These are phyloP conservation scores for Mystacornis crossleyi DNA, from an alignment of 2,113 vertebrate species.

Conservation along the genomic window DNA sequence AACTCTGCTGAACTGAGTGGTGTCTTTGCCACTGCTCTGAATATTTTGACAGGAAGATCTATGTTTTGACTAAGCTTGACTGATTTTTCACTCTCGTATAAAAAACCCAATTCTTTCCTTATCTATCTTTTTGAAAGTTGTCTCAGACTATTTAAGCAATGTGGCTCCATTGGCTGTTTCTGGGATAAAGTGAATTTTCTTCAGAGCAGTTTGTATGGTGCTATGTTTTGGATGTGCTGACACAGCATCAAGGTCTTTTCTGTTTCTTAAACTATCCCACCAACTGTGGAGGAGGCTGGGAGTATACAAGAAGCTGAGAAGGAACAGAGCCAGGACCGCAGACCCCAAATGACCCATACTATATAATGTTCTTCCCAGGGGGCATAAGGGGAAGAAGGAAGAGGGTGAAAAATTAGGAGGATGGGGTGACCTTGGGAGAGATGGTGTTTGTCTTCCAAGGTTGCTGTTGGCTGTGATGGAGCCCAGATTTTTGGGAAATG, in stretches of 20 bases:
- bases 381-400: neutral
- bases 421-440: rapidly evolving
- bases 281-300: neutral
- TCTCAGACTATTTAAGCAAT: neutral
- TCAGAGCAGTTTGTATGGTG: neutral
- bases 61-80: neutral
- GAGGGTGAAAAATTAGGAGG: rapidly evolving
- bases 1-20: neutral
- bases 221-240: neutral
- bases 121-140: neutral
- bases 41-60: neutral
- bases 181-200: neutral
- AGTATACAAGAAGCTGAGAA: neutral
- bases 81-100: neutral
- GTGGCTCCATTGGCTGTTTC: neutral
- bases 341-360: neutral
- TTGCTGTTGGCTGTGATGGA: rapidly evolving
- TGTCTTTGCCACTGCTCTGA: neutral
- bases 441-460: neutral
- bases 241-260: neutral
- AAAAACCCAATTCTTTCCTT: neutral
- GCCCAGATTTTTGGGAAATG: neutral
- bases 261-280: neutral
- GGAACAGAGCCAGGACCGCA: neutral
- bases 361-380: rapidly evolving